phyloP scores from a whole-genome alignment of 2,113 vertebrate species.

The Tringa solitaria region DNA sequence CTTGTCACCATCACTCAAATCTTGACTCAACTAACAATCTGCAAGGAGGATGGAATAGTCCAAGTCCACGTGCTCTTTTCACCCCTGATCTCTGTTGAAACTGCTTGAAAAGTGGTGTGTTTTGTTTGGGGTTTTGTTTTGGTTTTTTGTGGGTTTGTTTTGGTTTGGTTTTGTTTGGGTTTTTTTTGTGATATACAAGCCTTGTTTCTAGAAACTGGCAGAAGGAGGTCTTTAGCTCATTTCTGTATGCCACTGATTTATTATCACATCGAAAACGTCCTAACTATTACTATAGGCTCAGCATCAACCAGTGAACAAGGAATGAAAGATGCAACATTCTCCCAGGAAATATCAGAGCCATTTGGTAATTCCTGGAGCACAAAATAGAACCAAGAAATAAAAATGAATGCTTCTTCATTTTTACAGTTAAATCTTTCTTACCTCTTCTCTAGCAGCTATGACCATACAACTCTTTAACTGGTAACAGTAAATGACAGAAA shows the following conservation, averaged over 20 bases:
- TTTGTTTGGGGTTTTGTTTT: neutral
- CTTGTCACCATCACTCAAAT: neutral
- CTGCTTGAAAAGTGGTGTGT: neutral
- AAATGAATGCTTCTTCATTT: neutral
- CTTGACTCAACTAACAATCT: neutral
- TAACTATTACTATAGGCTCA: neutral
- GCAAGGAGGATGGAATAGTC: neutral
- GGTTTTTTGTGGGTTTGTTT: neutral
- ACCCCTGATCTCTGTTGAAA: neutral
- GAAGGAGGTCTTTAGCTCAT: neutral
- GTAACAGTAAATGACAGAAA: neutral
- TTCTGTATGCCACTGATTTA: neutral
- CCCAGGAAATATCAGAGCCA: neutral
- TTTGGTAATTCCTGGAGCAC: neutral
- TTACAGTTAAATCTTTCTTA: neutral
- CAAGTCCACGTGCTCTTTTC: accelerated
- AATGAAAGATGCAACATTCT: neutral
- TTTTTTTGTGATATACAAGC: neutral
- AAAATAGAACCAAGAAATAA: conserved; percentile 17
- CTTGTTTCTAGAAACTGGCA: neutral
- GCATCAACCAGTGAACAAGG: neutral
- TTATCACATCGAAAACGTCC: neutral
- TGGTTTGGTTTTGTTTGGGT: no score
- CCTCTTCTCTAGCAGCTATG: neutral
- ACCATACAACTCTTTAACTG: neutral